phyloP scores from a whole-genome alignment of 2,797 vertebrate genomes.

The Liparis tanakae region DNA sequence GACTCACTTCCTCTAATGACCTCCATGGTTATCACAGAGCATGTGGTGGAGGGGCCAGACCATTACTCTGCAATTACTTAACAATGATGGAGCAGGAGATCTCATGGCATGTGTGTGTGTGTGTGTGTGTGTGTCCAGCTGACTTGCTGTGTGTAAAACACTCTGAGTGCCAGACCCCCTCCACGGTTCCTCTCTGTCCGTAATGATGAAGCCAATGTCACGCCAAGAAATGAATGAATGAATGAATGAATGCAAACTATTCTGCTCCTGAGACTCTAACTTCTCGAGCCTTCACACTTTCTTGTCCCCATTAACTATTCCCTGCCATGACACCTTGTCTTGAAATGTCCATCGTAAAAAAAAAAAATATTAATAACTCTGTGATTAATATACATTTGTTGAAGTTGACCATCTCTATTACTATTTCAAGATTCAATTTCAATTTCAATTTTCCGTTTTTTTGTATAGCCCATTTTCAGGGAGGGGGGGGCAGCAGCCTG shows the following conservation, averaged over 20 bases:
- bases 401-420: too few species aligned
- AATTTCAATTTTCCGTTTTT: too few species aligned
- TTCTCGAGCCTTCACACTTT: background rate
- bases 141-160: background rate
- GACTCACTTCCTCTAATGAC: slow-evolving; percentile 63
- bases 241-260: background rate
- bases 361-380: too few species aligned
- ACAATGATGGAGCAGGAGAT: slow-evolving; percentile 30
- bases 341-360: too few species aligned
- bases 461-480: too few species aligned
- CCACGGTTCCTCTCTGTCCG: background rate
- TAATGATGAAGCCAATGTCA: background rate
- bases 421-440: too few species aligned
- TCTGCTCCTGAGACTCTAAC: background rate
- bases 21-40: slow-evolving; percentile 22
- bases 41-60: slow-evolving; percentile 43
- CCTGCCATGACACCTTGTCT: background rate
- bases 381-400: too few species aligned
- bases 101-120: slow-evolving; percentile 3
- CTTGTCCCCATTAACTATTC: too few species aligned
- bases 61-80: slow-evolving; percentile 66
- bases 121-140: background rate
- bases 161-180: background rate
- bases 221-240: background rate
- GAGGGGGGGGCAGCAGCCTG: too few species aligned